Evolutionary conservation across 2,113 vertebrate species (phyloP).

Genomic region (Kryptolebias marmoratus): DNA sequence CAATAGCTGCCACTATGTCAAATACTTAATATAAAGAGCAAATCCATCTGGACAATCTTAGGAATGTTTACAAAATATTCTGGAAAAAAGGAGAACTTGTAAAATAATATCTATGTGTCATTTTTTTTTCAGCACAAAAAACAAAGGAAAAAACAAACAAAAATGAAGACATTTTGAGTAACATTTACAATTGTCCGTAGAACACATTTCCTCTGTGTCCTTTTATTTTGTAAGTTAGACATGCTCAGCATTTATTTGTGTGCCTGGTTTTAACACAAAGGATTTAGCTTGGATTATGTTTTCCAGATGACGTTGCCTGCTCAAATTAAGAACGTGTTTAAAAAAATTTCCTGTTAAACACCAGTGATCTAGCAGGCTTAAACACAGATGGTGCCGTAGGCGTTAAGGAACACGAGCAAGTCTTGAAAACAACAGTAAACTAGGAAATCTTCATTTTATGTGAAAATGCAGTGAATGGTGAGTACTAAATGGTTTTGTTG

Average conservation of each 20-base stretch:
- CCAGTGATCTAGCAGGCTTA: conserved; percentile 7
- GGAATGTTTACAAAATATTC: not conserved
- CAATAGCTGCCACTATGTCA: conserved; percentile 16
- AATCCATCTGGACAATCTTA: conserved; percentile 5
- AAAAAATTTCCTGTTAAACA: conserved; percentile 15
- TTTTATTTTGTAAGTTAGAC: not conserved
- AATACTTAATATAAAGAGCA: conserved; percentile 22
- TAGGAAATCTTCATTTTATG: no score
- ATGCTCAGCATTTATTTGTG: not conserved
- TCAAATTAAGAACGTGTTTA: conserved; percentile 32
- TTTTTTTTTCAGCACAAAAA: no score
- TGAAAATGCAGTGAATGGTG: no score
- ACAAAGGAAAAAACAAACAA: no score
- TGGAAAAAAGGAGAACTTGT: conserved; percentile 3
- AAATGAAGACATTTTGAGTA: no score
- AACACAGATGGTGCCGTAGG: conserved; percentile 30
- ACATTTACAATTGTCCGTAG: not conserved
- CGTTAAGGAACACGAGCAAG: conserved; percentile 32
- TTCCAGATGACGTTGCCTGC: not conserved
- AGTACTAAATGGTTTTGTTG: no score
- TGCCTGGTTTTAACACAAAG: not conserved
- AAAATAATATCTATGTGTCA: no score
- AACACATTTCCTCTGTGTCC: not conserved
- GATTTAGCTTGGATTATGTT: not conserved
- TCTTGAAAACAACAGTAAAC: conserved; percentile 60